Evolutionary conservation across 1,140 invertebrate genomes (phyloP).

Genomic region (Adoxophyes honmai): DNA sequence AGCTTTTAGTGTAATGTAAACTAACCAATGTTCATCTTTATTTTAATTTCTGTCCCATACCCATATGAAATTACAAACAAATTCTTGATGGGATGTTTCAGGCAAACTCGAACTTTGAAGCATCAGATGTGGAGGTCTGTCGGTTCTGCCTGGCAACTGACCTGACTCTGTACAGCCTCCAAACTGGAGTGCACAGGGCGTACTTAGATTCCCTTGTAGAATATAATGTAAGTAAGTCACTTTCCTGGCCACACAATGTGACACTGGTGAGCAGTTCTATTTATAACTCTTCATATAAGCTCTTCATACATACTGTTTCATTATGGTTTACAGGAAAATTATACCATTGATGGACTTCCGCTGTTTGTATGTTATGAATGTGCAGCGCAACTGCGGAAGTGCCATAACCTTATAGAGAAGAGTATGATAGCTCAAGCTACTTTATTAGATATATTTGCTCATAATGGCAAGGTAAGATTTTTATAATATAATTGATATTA

Average conservation of each 20-base stretch:
- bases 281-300: no score
- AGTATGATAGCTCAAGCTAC: slow-evolving; percentile 25
- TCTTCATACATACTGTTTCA: slow-evolving; percentile 3
- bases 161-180: slow-evolving; percentile 20
- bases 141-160: slow-evolving; percentile 30
- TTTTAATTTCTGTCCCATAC: no score
- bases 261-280: no score
- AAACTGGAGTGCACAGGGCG: slow-evolving; percentile 11
- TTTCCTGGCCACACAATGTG: no score
- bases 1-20: no score
- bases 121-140: slow-evolving; percentile 27
- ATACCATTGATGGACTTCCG: slow-evolving; percentile 27
- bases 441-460: slow-evolving; percentile 27
- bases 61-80: no score
- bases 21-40: no score
- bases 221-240: slow-evolving; percentile 23
- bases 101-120: slow-evolving; percentile 29
- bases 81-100: slow-evolving; percentile 7
- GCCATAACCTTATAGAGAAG: slow-evolving; percentile 23
- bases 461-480: slow-evolving; percentile 25
- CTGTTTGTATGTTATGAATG: slow-evolving; percentile 29
- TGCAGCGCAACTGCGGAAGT: slow-evolving; percentile 20
- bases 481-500: no score
- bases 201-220: slow-evolving; percentile 23
- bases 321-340: slow-evolving; percentile 18